phyloP scores from a whole-genome alignment of 2,113 vertebrate species.

The Rhea pennata region DNA sequence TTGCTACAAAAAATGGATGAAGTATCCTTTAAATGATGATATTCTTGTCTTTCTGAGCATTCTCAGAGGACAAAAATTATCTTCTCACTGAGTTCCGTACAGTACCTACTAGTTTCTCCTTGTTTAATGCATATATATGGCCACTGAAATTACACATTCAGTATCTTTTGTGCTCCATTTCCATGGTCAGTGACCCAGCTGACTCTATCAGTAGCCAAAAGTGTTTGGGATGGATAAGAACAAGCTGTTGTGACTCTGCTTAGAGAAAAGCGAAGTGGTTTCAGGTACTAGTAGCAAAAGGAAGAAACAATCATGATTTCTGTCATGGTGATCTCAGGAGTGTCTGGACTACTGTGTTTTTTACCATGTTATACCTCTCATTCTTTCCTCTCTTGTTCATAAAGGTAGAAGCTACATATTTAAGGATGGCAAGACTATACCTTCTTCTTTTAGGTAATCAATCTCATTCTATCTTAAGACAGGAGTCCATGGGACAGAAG shows the following conservation, averaged over 20 bases:
- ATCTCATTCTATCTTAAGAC: background rate
- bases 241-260: background rate
- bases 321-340: background rate
- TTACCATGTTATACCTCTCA: background rate
- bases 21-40: background rate
- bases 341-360: background rate
- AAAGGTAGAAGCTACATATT: background rate
- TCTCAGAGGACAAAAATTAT: background rate
- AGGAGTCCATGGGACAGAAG: background rate
- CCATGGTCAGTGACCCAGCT: fast-evolving
- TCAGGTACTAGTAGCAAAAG: background rate
- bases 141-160: background rate
- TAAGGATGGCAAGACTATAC: background rate
- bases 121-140: background rate
- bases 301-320: background rate
- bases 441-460: background rate
- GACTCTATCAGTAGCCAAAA: background rate
- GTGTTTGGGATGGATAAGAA: background rate
- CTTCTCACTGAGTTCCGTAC: background rate
- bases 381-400: background rate
- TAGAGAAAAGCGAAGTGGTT: background rate
- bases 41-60: background rate
- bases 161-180: background rate
- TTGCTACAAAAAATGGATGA: background rate
- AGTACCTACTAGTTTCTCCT: background rate